Percentiles rank a stretch among this genome's conserved stretches.
phyloP scores from a whole-genome alignment of 2,888 invertebrate genomes.

The Aleiodes leptofemur region DNA sequence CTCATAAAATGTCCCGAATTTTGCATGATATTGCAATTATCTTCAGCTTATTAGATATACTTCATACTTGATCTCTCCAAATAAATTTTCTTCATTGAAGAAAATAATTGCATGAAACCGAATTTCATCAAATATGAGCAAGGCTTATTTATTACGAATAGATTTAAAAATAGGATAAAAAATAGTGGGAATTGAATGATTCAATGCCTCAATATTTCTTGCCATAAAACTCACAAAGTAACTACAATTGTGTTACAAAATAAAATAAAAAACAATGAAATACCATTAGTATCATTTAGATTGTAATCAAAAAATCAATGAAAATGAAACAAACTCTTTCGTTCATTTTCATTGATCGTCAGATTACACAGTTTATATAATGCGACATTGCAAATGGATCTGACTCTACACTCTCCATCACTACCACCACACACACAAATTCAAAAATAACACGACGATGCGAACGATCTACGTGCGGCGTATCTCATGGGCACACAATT shows the following conservation, averaged over 20 bases:
- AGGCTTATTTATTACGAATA: not conserved
- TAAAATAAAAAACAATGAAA: not conserved
- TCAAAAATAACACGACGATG: conserved; percentile 31
- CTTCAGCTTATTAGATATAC: too few species aligned
- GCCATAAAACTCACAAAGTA: not conserved
- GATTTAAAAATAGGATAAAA: not conserved
- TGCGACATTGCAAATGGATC: conserved; percentile 29
- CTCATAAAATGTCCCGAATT: too few species aligned
- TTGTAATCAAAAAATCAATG: conserved; percentile 22
- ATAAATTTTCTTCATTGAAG: too few species aligned
- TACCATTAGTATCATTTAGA: not conserved
- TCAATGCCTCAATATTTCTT: not conserved
- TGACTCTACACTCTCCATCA: conserved; percentile 2
- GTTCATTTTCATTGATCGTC: conserved; percentile 42
- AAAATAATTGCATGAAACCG: too few species aligned
- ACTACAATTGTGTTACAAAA: not conserved
- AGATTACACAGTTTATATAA: conserved; percentile 47
- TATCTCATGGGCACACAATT: conserved; percentile 9
- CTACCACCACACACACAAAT: conserved; percentile 23
- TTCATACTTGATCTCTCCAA: too few species aligned
- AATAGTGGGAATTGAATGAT: conserved; percentile 1
- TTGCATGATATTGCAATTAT: too few species aligned
- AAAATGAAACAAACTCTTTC: conserved; percentile 27
- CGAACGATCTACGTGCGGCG: conserved; percentile 7
- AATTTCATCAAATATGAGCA: too few species aligned